Conservation (phyloP, 2,797 vertebrate genomes). For the Centropyge bicolor region DNA sequence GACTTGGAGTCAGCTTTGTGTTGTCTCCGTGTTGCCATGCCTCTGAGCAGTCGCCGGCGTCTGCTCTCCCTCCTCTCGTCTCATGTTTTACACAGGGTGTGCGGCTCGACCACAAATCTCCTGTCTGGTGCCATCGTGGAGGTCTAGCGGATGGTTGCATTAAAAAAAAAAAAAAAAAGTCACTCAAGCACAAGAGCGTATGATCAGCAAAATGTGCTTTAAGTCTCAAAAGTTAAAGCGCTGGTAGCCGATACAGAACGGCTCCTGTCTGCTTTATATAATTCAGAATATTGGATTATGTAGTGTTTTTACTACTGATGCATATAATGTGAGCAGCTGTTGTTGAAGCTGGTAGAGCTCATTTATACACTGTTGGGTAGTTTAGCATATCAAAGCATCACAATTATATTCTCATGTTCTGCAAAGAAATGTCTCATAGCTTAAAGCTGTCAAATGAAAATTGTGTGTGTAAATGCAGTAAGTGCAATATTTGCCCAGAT, state of each 20-base stretch:
- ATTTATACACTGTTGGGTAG: not conserved
- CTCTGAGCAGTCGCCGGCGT: conserved; percentile 35
- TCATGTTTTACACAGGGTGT: conserved; percentile 53
- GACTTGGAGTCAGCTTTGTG: conserved; percentile 26
- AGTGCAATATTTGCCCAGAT: not conserved
- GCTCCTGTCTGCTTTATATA: not conserved
- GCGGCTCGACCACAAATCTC: conserved; percentile 67
- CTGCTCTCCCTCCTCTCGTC: conserved; percentile 49
- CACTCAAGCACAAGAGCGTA: not conserved
- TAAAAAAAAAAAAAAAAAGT: conserved; percentile 13
- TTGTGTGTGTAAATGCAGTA: not conserved
- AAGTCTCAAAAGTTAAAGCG: conserved; percentile 2
- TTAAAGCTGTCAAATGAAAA: not conserved
- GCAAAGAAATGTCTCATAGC: not conserved
- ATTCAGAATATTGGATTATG: not conserved
- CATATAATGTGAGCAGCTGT: not conserved
- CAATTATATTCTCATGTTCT: not conserved
- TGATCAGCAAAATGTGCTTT: not conserved
- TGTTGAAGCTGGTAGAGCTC: not conserved
- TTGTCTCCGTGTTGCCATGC: conserved; percentile 54
- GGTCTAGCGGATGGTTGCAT: conserved; percentile 33
- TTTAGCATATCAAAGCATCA: not conserved
- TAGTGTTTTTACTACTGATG: not conserved
- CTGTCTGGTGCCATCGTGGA: conserved; percentile 63
- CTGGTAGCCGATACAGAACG: not conserved